These are phyloP conservation scores for Gasteruption jaculator DNA, from an alignment of 2,888 invertebrate genomes.

Conservation along the genomic window DNA sequence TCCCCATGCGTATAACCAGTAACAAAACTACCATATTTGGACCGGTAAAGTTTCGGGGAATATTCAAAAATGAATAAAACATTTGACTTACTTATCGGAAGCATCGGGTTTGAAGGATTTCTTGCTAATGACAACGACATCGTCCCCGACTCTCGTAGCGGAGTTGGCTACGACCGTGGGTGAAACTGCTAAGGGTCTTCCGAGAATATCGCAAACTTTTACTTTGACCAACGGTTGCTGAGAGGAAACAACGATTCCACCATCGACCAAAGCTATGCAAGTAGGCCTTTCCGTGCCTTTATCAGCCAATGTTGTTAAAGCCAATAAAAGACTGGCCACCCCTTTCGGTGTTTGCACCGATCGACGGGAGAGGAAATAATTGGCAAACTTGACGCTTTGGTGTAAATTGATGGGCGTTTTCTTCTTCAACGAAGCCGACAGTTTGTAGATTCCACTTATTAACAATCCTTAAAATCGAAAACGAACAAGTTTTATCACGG, in stretches of 20 bases:
- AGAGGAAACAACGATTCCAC: conserved; percentile 67
- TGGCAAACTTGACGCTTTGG: conserved; percentile 84
- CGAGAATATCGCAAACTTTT: conserved; percentile 71
- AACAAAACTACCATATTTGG: conserved; percentile 25
- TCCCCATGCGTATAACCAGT: conserved; percentile 50
- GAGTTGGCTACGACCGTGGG: conserved; percentile 72
- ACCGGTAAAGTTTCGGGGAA: conserved; percentile 46
- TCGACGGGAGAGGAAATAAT: conserved; percentile 84
- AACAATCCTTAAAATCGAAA: conserved; percentile 53
- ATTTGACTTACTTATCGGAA: conserved; percentile 44
- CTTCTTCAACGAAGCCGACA: conserved; percentile 61
- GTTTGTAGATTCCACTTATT: conserved; percentile 61
- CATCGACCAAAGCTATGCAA: conserved; percentile 75
- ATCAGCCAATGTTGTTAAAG: conserved; percentile 65
- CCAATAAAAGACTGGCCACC: conserved; percentile 75
- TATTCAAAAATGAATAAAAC: conserved; percentile 3
- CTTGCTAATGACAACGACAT: conserved; percentile 69
- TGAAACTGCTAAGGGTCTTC: conserved; percentile 63
- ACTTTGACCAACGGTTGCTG: conserved; percentile 71
- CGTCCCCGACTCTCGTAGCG: conserved; percentile 68
- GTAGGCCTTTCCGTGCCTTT: conserved; percentile 72
- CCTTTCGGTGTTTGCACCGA: conserved; percentile 85
- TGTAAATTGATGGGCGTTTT: conserved; percentile 68
- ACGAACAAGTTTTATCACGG: conserved; percentile 24
- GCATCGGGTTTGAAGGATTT: conserved; percentile 52